These are phyloP conservation scores for Harpagifer antarcticus DNA, from an alignment of 2,797 vertebrate species.

Conservation along the genomic window DNA sequence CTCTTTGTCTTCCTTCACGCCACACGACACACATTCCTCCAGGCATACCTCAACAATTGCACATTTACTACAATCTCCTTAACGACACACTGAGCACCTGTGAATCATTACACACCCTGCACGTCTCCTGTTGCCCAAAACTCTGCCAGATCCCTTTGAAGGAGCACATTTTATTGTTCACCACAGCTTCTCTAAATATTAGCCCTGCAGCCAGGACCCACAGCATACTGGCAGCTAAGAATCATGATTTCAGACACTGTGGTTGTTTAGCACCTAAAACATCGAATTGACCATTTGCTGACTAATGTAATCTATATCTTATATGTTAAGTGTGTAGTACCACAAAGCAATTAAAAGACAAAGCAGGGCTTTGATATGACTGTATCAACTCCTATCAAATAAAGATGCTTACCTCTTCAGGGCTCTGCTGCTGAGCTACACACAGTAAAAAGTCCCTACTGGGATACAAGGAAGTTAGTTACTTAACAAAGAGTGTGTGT, in stretches of 20 bases:
- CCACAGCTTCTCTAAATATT: slow-evolving; percentile 24
- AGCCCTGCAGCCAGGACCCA: slow-evolving; percentile 38
- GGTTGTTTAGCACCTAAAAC: background rate
- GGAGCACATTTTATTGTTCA: slow-evolving; percentile 52
- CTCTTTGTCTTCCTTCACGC: slow-evolving; percentile 1
- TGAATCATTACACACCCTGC: background rate
- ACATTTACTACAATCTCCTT: slow-evolving; percentile 46
- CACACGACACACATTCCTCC: slow-evolving; percentile 42
- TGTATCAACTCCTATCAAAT: background rate
- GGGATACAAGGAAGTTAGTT: slow-evolving; percentile 5
- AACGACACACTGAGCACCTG: slow-evolving; percentile 25
- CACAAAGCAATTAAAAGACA: slow-evolving; percentile 1
- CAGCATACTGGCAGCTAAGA: background rate
- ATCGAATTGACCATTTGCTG: background rate
- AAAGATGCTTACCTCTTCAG: slow-evolving; percentile 60
- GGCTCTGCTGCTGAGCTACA: slow-evolving; percentile 12
- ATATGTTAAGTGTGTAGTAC: background rate
- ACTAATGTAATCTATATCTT: background rate
- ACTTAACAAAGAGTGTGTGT: slow-evolving; percentile 11
- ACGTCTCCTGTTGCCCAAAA: slow-evolving; percentile 10
- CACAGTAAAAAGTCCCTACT: slow-evolving; percentile 31
- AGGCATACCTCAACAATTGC: slow-evolving; percentile 28
- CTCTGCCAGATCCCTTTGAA: slow-evolving; percentile 42
- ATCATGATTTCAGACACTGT: background rate
- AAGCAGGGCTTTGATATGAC: background rate